Percentiles rank a stretch among this genome's conserved stretches.
These are phyloP conservation scores for Pseudococcus jackbeardsleyi DNA, from an alignment of 2,888 invertebrate genomes.

Conservation along the genomic window DNA sequence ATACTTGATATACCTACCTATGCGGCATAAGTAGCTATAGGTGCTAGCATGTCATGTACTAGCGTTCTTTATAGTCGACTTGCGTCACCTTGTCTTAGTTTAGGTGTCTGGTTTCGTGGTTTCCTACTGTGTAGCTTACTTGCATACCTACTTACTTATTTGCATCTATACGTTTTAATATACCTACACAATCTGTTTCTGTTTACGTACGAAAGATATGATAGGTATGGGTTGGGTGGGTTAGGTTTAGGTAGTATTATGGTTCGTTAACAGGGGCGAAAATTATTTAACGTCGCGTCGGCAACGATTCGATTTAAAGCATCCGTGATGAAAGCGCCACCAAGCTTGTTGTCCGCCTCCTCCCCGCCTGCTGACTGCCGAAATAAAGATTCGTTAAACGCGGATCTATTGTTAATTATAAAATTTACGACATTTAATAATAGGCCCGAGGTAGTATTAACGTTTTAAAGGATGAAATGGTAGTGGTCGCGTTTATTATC, in stretches of 20 bases:
- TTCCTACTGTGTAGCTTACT: too few species aligned
- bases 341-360: not conserved
- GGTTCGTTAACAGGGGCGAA: slow-evolving; percentile 1
- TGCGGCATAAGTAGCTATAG: not conserved
- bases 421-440: slow-evolving; percentile 63
- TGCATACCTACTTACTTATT: not conserved
- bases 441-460: slow-evolving; percentile 63
- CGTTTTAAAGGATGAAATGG: slow-evolving; percentile 62
- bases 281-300: slow-evolving; percentile 27
- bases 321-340: slow-evolving; percentile 51
- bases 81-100: not conserved
- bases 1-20: too few species aligned
- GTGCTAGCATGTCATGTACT: not conserved
- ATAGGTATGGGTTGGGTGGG: not conserved
- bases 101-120: not conserved
- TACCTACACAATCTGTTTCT: too few species aligned
- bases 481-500: slow-evolving; percentile 56
- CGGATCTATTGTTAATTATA: slow-evolving; percentile 64
- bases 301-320: slow-evolving; percentile 13
- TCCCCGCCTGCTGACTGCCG: slow-evolving; percentile 33
- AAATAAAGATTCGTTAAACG: slow-evolving; percentile 62
- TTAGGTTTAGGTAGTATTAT: not conserved
- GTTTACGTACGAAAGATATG: not conserved
- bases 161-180: too few species aligned
- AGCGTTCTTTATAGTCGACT: too few species aligned